Evolutionary conservation across 92 coral and sea anemone genomes (phyloP).

Genomic region (Virgularia gustaviana): DNA sequence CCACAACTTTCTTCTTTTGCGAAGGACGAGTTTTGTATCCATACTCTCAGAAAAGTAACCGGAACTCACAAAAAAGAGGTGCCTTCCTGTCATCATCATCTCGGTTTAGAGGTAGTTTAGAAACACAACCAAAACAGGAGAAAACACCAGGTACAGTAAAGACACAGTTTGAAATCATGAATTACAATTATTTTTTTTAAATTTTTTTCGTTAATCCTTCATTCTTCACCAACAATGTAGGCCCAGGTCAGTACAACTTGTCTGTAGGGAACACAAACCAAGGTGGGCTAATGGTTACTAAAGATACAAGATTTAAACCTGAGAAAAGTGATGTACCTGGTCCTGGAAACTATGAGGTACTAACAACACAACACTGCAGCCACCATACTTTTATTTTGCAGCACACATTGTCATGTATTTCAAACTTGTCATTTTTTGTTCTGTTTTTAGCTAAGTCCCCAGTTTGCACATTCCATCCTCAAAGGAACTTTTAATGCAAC

Average conservation of each 20-base stretch:
- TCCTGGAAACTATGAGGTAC: conserved; percentile 97
- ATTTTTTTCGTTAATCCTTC: too few relatives aligned
- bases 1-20: too few relatives aligned
- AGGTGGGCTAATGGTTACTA: conserved; percentile 92
- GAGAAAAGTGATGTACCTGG: conserved; percentile 74
- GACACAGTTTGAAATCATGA: not conserved
- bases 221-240: conserved; percentile 31
- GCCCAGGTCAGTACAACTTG: conserved; percentile 89
- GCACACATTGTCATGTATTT: not conserved
- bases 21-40: conserved; percentile 93
- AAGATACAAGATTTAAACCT: conserved; percentile 66
- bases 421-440: not conserved
- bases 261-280: conserved; percentile 17
- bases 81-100: conserved; percentile 76
- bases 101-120: conserved; percentile 53
- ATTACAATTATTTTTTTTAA: not conserved
- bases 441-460: conserved; percentile 72
- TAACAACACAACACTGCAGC: too few relatives aligned
- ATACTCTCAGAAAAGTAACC: conserved; percentile 62
- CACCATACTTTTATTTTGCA: not conserved
- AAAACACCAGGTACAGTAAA: not conserved
- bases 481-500: conserved; percentile 95
- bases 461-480: conserved; percentile 77
- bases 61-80: conserved; percentile 72
- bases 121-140: not conserved